Percentiles rank a stretch among this genome's conserved stretches.
Conservation (phyloP, 2,113 vertebrate species). For the Tupaia chinensis region DNA sequence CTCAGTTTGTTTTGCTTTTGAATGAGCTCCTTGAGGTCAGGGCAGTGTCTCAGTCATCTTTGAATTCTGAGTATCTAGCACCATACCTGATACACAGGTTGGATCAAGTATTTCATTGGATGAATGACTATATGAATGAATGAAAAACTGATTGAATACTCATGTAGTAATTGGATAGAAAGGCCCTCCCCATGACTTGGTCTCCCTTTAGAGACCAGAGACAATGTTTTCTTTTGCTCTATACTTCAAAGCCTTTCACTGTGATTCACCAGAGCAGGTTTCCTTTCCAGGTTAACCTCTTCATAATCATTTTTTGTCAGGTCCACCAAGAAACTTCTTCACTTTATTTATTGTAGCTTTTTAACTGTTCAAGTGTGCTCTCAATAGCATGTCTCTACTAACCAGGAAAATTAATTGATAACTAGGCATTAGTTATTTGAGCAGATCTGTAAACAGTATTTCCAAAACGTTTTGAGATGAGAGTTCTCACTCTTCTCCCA, state of each 20-base stretch:
- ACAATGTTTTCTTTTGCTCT: not conserved
- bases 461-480: not conserved
- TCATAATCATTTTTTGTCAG: not conserved
- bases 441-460: not conserved
- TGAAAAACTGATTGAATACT: not conserved
- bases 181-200: not conserved
- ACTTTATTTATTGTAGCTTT: not conserved
- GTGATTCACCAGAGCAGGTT: slow-evolving; percentile 7
- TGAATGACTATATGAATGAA: not conserved
- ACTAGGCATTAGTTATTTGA: not conserved
- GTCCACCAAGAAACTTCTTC: not conserved
- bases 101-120: not conserved
- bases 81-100: not conserved
- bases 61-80: not conserved
- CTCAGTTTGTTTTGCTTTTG: not conserved
- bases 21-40: not conserved
- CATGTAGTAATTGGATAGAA: not conserved
- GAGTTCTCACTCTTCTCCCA: not conserved
- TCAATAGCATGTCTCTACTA: not conserved
- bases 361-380: not conserved
- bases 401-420: not conserved
- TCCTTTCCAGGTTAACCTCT: not conserved
- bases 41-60: not conserved
- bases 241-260: not conserved
- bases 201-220: not conserved